These are phyloP conservation scores for Ptilorrhoa leucosticta DNA, from an alignment of 2,113 vertebrate genomes.

Conservation along the genomic window DNA sequence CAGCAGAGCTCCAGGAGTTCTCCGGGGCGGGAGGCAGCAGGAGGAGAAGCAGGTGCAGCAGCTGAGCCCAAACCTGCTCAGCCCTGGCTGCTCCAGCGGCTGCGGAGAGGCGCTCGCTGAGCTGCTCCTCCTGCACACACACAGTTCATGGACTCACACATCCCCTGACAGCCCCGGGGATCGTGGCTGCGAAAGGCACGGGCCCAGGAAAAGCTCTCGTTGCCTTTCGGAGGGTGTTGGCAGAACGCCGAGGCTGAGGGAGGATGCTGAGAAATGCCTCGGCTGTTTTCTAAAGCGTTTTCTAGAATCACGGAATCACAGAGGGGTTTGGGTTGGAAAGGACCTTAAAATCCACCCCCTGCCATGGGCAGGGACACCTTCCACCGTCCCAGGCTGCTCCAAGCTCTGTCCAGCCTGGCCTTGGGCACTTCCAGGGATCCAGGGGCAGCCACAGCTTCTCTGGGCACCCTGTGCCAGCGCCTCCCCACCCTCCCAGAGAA, in stretches of 20 bases:
- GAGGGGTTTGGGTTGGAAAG: not conserved
- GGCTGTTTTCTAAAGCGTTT: accelerated
- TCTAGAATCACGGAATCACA: no score
- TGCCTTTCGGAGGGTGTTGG: not conserved
- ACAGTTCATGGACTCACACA: accelerated
- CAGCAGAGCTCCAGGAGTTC: not conserved
- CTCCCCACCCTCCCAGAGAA: not conserved
- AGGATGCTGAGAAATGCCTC: not conserved
- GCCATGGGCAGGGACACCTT: not conserved
- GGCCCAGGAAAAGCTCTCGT: accelerated
- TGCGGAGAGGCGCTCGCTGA: not conserved
- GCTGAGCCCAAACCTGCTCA: not conserved
- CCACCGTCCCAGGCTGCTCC: not conserved
- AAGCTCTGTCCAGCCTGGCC: not conserved
- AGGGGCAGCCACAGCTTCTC: not conserved
- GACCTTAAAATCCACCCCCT: not conserved
- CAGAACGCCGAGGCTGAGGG: not conserved
- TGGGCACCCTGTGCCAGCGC: not conserved
- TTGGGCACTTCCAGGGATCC: not conserved
- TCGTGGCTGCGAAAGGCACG: not conserved
- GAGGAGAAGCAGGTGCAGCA: not conserved
- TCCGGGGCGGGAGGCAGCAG: not conserved
- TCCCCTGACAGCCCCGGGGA: not conserved
- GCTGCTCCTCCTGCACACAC: not conserved
- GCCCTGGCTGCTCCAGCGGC: not conserved